phyloP scores from a whole-genome alignment of 2,113 vertebrate species.

The Laticauda laticaudata region DNA sequence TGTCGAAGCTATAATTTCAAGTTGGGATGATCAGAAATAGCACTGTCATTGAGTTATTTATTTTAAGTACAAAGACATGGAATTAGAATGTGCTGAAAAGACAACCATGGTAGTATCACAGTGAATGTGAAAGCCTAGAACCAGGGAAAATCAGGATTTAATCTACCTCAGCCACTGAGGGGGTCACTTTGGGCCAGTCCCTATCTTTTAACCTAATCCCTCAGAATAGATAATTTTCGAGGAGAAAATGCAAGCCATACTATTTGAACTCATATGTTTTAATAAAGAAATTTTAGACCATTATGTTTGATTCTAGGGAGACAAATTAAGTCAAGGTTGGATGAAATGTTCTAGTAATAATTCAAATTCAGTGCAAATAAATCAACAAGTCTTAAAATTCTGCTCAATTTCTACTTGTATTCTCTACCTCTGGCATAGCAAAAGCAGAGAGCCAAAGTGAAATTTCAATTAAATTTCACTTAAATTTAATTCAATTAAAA shows the following conservation, averaged over 20 bases:
- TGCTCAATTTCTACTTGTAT: neutral
- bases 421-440: neutral
- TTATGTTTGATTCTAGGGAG: conserved; percentile 7
- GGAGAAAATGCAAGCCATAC: neutral
- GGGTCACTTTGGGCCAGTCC: neutral
- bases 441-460: neutral
- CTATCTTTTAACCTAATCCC: neutral
- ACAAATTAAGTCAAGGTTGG: neutral
- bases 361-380: neutral
- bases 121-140: neutral
- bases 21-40: neutral
- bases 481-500: neutral
- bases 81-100: neutral
- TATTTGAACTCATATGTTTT: neutral
- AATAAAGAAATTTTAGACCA: conserved; percentile 6
- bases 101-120: neutral
- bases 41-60: neutral
- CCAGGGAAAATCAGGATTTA: neutral
- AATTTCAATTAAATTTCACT: neutral
- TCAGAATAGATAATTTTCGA: neutral
- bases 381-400: neutral
- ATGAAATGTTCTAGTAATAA: neutral
- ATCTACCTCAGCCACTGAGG: neutral
- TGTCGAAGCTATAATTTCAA: conserved; percentile 4
- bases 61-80: conserved; percentile 1